Base-by-base conservation (phyloP, 2,888 invertebrate genomes). In the Drosophila pegasa region DNA sequence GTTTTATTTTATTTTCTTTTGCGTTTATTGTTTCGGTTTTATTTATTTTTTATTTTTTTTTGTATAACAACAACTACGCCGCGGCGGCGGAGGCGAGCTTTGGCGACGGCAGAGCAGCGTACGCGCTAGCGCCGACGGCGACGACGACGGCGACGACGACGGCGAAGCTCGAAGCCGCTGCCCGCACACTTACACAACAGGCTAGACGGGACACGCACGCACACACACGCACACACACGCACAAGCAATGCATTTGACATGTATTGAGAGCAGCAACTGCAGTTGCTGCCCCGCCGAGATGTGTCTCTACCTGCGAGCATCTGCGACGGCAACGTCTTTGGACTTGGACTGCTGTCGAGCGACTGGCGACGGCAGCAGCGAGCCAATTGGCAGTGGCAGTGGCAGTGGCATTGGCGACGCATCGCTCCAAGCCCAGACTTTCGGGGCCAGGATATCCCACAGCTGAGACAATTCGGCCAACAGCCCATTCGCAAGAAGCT, bases 311-410 rank as follows among this genome's bases (percentile, higher is more conserved):
- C 41, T 55, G 41, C 33, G 69, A 64, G 64, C 67, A 61, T 71
- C 60, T 38, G 51, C 78, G 71, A 66, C 71, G 67, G 65, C 79
- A 76, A 75, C 83, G 83, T 80, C 80, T 86, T 79, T 76, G 69
- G 65, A 68, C 86, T 79, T 73, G 86, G 70, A 86, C 80, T 76
- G 86, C 66, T 86, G 80, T 69, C 70, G 73, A 80, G 67, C 86
- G 86, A 80, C 85, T 76, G 61, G 67, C 65, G 41, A 40, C 64
- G 60, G 20, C 54, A 33, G 29, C 41, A 60, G 41, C 45, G 27
- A 45, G 16, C 29, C 64, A 37, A 62, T 22, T 29, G 45, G 25
- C 60, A 58, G 18, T 31, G 20, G 31, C 48, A 62, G 16, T 29
- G 45, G 25, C 60, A 58, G 18, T 43, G 43, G 25, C 43, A 57